Base-by-base conservation (phyloP, 2,888 invertebrate species). In the Chorisops tibialis region DNA sequence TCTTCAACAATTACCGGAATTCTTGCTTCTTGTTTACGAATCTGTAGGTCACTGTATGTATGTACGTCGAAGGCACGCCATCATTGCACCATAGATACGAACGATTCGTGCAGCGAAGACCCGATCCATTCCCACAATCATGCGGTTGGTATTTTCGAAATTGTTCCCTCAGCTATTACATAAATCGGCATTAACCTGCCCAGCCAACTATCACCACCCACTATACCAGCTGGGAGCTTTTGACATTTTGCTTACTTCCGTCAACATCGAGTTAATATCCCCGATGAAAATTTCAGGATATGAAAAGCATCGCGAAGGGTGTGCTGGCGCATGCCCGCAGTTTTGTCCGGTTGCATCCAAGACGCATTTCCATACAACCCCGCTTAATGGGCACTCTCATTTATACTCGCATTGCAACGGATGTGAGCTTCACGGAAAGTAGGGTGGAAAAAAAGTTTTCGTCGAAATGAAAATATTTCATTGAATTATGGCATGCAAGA, bases 211-310 rank as follows among this genome's bases (percentile, higher is more conserved):
- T 43, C 24, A 56, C 30, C 56, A 56, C 56, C 43, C 56, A 30
- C 45, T 30, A 24, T 43, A 56, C 43, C 56, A 56, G 56, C 56
- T 56, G 56, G 30, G 30, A 43, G 56, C 56, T 56, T 56, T 56
- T 45, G 56, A 18, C 18, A 56, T 18, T 43, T 30, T 16, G 43
- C 24, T 43, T 39, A 56, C 45, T 56, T 56, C 56, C 56, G 56
- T 56, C 56, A 56, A 56, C 56, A 56, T 56, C 43, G 43, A 14
- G 45, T 45, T 24, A 56, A 24, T 18, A 19, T 43, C n/a, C 21
- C 43, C 12, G 43, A 30, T 22, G 19, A 45, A 11, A 39, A 39
- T 12, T n/a, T 47, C 2, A 21, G 24, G 16, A 41, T 16, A 43
- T 18, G 30, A 5, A 11, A 43, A 3, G 56, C 24, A 7, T 22